Base-by-base conservation (phyloP, 92 coral and sea anemone species). In the Palythoa caribaeorum region DNA sequence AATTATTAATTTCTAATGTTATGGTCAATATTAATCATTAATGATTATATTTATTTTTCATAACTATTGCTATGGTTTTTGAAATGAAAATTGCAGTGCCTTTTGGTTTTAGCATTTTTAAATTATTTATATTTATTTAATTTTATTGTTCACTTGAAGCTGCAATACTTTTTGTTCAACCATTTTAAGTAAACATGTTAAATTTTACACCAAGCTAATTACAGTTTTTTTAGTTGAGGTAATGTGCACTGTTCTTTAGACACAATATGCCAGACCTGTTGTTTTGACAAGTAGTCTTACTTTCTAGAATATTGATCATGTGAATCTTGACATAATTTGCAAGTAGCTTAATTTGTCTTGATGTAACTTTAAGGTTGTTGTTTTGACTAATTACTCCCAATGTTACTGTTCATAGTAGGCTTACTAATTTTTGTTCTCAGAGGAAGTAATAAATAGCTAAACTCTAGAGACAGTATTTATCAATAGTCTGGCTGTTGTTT, bases 391-490 rank as follows among this genome's bases (percentile, higher is more conserved):
- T 20, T 9, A 9, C 55, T 63, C 2, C 19, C 12, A 11, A 39
- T 35, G 40, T 2, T 5, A n/a, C 11, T 36, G 1, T 55, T 10
- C 21, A 59, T 14, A 54, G 11, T 3, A 48, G 50, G 1, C 44
- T 73, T 11, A 21, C 38, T 76, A 48, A 20, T 7, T 53, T 54
- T 36, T 86, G 77, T 57, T 57, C 6, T 11, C 88, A 97, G 99
- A 92, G n/a, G 80, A 73, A 50, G 53, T 94, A 6, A 94, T 97
- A 10, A 89, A 83, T 48, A 93, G 92, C 35, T 95, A 94, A 52
- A 90, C 96, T 53, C 94, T 94, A 11, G 99, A 97, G 85, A 97
- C 99, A 66, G 92, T 95, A 3, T 86, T 94, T 44, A 44, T 44
- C 7, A 44, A 44, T 44, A 44, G 50, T 44, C 6, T 44, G 50